Evolutionary conservation across 23 tunicate species (phyloP).

Genomic region (Corella eumyota): DNA sequence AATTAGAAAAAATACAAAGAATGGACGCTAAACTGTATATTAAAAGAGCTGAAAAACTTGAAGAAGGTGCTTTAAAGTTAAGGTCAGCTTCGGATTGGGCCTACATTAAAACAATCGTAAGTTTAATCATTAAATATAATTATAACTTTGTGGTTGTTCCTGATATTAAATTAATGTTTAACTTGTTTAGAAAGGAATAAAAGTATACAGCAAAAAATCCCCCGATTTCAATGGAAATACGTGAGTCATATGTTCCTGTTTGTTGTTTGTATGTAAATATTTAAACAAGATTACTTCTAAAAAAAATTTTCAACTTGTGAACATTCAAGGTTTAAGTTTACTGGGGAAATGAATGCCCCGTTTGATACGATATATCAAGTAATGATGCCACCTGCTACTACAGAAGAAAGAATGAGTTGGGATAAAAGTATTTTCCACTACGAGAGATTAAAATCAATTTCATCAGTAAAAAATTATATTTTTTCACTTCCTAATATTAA

Average conservation of each 20-base stretch:
- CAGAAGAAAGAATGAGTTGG: constrained; percentile 20
- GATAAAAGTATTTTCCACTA: constrained; percentile 30
- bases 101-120: constrained; percentile 1
- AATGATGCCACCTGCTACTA: constrained; percentile 16
- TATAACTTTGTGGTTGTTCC: no score
- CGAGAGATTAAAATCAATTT: constrained; percentile 15
- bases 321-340: constrained; percentile 11
- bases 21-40: not conserved
- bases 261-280: no score
- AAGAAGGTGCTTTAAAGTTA: not conserved
- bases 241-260: constrained; percentile 6
- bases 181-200: constrained; percentile 4
- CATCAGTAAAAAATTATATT: not conserved
- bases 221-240: constrained; percentile 16
- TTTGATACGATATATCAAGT: constrained; percentile 16
- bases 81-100: not conserved
- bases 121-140: no score
- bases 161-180: not conserved
- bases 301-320: no score
- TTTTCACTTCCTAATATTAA: not conserved
- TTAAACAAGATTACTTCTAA: no score
- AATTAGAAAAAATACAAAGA: not conserved
- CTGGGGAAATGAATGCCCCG: constrained; percentile 6
- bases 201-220: constrained; percentile 2
- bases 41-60: not conserved